These are phyloP conservation scores for Bombus confusus DNA, from an alignment of 1,140 invertebrate species.

Conservation along the genomic window DNA sequence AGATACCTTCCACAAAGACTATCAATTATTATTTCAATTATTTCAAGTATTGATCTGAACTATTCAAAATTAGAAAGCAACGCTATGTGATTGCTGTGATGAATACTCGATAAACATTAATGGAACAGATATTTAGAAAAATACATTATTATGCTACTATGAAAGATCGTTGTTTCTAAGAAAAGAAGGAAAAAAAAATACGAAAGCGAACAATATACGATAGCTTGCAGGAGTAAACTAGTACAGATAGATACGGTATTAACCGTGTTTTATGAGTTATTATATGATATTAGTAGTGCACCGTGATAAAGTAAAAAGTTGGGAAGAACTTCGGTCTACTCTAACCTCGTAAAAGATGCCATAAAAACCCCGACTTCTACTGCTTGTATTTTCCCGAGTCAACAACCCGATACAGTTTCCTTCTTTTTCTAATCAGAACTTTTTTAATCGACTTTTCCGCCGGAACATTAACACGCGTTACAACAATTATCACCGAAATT, in stretches of 20 bases:
- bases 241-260: conserved; percentile 8
- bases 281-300: conserved; percentile 14
- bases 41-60: not conserved
- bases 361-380: conserved; percentile 2
- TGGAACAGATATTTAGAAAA: not conserved
- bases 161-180: not conserved
- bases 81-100: not conserved
- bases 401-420: conserved; percentile 1
- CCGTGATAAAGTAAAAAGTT: conserved; percentile 38
- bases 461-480: not conserved
- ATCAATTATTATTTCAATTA: not conserved
- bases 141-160: not conserved
- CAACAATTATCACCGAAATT: not conserved
- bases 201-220: not conserved
- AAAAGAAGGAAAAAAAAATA: too few relatives aligned
- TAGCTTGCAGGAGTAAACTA: conserved; percentile 7
- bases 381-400: not conserved
- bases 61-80: not conserved
- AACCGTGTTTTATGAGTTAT: conserved; percentile 32
- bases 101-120: not conserved
- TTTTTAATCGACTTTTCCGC: not conserved
- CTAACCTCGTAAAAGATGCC: conserved; percentile 19
- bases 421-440: not conserved
- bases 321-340: conserved; percentile 12
- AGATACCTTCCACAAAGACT: not conserved